Conservation (phyloP, 1,140 invertebrate genomes). For the Ptiloglossa arizonensis region DNA sequence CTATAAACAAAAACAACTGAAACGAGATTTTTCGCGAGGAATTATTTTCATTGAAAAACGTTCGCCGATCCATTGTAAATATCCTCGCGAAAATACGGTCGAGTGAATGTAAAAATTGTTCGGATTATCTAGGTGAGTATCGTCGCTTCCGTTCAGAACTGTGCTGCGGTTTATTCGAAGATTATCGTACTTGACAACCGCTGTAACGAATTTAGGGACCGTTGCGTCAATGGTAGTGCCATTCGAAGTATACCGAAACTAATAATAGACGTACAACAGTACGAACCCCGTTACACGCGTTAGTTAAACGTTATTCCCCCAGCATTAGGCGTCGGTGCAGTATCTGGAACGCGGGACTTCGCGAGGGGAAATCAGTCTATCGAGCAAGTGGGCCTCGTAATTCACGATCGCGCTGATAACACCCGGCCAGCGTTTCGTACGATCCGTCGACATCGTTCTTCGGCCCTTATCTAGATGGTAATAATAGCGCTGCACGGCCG, state of each 20-base stretch:
- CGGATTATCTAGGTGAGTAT: too few relatives aligned
- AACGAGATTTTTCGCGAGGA: too few relatives aligned
- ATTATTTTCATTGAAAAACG: too few relatives aligned
- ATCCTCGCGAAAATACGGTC: too few relatives aligned
- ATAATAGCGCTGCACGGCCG: constrained; percentile 7
- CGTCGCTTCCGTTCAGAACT: too few relatives aligned
- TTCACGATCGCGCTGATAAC: constrained; percentile 43
- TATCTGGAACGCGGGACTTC: constrained; percentile 40
- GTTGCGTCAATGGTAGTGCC: not conserved
- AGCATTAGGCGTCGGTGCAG: constrained; percentile 3
- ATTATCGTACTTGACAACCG: too few relatives aligned
- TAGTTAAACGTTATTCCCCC: constrained; percentile 35
- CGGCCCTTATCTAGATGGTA: constrained; percentile 22
- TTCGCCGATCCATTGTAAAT: too few relatives aligned
- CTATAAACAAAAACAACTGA: too few relatives aligned
- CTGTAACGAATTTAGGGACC: too few relatives aligned
- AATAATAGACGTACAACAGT: constrained; percentile 22
- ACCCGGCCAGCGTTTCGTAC: not conserved
- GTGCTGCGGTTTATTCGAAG: too few relatives aligned
- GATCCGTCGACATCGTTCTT: constrained; percentile 12
- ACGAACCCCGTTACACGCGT: constrained; percentile 2
- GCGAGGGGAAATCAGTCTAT: constrained; percentile 45
- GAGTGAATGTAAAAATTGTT: too few relatives aligned
- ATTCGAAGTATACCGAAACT: constrained; percentile 11
- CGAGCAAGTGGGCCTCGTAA: constrained; percentile 47